Conservation (phyloP, 1,140 invertebrate genomes). For the Luehdorfia chinensis region DNA sequence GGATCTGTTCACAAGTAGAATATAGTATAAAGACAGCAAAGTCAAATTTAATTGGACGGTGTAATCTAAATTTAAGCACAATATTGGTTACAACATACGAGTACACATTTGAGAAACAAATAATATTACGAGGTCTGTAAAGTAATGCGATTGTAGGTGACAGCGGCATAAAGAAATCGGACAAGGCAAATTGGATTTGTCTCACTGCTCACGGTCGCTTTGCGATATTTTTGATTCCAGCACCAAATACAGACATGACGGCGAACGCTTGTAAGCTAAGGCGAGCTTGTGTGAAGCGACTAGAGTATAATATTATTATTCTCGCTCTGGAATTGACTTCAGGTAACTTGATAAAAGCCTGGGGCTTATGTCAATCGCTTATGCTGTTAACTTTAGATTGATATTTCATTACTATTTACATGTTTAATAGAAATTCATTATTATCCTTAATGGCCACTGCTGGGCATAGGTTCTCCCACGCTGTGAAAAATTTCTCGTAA, state of each 20-base stretch:
- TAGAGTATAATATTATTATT: constrained; percentile 14
- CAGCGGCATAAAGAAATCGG: constrained; percentile 18
- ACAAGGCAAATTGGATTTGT: constrained; percentile 19
- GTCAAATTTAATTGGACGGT: too few relatives aligned
- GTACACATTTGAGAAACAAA: constrained; percentile 5
- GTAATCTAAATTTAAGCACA: too few relatives aligned
- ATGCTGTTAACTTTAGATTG: too few relatives aligned
- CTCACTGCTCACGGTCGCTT: constrained; percentile 16
- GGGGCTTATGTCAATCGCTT: constrained; percentile 6
- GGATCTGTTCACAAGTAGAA: too few relatives aligned
- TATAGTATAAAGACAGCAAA: too few relatives aligned
- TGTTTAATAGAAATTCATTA: too few relatives aligned
- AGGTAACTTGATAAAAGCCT: constrained; percentile 11
- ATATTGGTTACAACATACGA: too few relatives aligned
- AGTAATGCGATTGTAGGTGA: constrained; percentile 16
- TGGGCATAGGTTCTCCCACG: too few relatives aligned
- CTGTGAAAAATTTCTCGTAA: too few relatives aligned
- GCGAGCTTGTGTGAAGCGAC: constrained; percentile 15
- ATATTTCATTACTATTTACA: too few relatives aligned
- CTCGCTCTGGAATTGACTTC: constrained; percentile 16
- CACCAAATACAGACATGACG: constrained; percentile 11
- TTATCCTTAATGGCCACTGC: too few relatives aligned
- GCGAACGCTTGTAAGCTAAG: constrained; percentile 13
- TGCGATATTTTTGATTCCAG: constrained; percentile 16
- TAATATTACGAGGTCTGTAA: constrained; percentile 5